A percentile compares a stretch with the other conserved stretches of the same genome.
These are phyloP conservation scores for Sebastes kiyomatsui DNA, from an alignment of 2,797 vertebrate genomes.

Conservation along the genomic window DNA sequence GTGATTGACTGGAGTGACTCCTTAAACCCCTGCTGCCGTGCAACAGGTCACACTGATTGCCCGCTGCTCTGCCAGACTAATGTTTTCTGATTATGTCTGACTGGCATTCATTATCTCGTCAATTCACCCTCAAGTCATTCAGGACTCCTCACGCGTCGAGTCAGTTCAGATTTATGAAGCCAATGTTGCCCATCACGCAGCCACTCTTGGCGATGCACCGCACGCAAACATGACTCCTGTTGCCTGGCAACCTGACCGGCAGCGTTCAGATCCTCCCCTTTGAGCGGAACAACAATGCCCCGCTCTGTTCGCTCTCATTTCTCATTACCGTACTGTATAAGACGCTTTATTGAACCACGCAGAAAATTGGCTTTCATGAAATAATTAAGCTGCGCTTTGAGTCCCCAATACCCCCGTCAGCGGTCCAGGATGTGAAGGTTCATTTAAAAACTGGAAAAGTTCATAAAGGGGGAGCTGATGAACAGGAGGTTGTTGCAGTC, in stretches of 20 bases:
- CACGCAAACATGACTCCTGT: conserved; percentile 73
- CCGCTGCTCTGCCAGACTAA: background rate
- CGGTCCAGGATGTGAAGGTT: conserved; percentile 30
- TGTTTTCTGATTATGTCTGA: conserved; percentile 14
- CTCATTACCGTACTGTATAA: conserved; percentile 72
- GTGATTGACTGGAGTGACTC: background rate
- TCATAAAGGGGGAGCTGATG: conserved; percentile 36
- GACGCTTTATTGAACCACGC: conserved; percentile 55
- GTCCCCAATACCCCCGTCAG: conserved; percentile 27
- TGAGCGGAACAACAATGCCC: conserved; percentile 64
- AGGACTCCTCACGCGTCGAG: background rate
- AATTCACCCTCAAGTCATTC: conserved; percentile 2
- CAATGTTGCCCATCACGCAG: conserved; percentile 34
- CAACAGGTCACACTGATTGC: background rate
- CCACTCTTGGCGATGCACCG: conserved; percentile 62
- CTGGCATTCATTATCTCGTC: conserved; percentile 17
- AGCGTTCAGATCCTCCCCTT: conserved; percentile 64
- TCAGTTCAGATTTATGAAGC: conserved; percentile 44
- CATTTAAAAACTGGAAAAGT: conserved; percentile 7
- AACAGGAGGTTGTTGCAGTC: conserved; percentile 47
- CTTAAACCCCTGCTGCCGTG: background rate
- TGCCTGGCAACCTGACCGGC: conserved; percentile 77
- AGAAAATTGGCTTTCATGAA: conserved; percentile 68
- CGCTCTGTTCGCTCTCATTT: conserved; percentile 66
- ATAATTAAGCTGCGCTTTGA: conserved; percentile 58